Evolutionary conservation across 1,140 invertebrate species (phyloP).

Genomic region (Bathynomus jamesi): DNA sequence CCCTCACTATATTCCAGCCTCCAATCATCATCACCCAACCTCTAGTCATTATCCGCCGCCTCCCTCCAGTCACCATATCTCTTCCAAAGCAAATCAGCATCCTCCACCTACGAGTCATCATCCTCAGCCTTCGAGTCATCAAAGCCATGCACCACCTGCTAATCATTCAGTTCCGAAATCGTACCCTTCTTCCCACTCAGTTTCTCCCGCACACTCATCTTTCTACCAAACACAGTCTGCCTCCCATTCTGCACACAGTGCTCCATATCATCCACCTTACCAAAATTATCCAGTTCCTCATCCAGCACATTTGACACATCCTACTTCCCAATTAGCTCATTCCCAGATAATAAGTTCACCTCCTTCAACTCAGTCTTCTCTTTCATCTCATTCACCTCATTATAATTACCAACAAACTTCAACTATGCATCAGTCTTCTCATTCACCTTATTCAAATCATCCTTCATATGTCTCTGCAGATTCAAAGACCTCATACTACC

Average conservation of each 20-base stretch:
- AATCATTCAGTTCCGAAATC: too few relatives aligned
- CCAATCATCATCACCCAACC: neutral
- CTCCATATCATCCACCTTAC: too few relatives aligned
- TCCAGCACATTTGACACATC: too few relatives aligned
- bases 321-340: neutral
- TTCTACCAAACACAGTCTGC: neutral
- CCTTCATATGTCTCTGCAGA: neutral
- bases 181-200: too few relatives aligned
- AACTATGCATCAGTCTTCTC: slow-evolving; percentile 5
- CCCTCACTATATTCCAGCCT: neutral
- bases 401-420: neutral
- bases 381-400: slow-evolving; percentile 5
- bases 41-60: neutral
- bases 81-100: neutral
- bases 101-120: neutral
- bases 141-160: too few relatives aligned
- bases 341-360: neutral
- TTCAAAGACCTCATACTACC: slow-evolving; percentile 2
- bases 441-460: neutral
- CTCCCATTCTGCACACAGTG: neutral
- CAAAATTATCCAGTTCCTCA: too few relatives aligned
- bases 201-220: too few relatives aligned
- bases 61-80: neutral
- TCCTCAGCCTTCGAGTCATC: neutral
- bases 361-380: slow-evolving; percentile 3